phyloP scores from a whole-genome alignment of 2,888 invertebrate genomes.

The Clunio marinus region DNA sequence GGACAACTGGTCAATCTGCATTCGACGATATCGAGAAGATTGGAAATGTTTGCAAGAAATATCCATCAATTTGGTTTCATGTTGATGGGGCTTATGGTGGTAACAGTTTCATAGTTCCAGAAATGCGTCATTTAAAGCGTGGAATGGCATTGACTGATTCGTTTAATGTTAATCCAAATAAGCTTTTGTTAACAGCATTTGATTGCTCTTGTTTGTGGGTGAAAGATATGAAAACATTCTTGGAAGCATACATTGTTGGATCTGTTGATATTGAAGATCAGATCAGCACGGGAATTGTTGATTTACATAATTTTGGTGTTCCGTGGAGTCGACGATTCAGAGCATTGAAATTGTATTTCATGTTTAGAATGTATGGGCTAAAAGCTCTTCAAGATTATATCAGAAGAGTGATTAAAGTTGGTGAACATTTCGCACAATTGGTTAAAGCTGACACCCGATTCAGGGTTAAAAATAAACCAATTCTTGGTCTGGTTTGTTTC shows the following conservation, averaged over 20 bases:
- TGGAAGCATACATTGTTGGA: slow-evolving; percentile 78
- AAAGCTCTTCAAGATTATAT: slow-evolving; percentile 78
- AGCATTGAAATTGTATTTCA: slow-evolving; percentile 85
- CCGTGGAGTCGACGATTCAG: slow-evolving; percentile 80
- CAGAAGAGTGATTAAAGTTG: slow-evolving; percentile 72
- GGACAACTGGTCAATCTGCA: slow-evolving; percentile 77
- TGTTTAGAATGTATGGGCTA: slow-evolving; percentile 74
- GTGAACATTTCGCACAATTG: slow-evolving; percentile 67
- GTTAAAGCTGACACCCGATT: slow-evolving; percentile 66
- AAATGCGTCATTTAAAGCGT: slow-evolving; percentile 62
- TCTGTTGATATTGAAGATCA: slow-evolving; percentile 79
- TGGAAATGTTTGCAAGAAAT: slow-evolving; percentile 60
- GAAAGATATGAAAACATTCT: slow-evolving; percentile 67
- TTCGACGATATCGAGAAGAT: slow-evolving; percentile 78
- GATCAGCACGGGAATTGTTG: slow-evolving; percentile 63
- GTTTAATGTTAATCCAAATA: slow-evolving; percentile 84
- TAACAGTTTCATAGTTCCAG: slow-evolving; percentile 79
- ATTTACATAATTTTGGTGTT: slow-evolving; percentile 81
- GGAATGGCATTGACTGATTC: slow-evolving; percentile 75
- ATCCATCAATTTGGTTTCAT: slow-evolving; percentile 72
- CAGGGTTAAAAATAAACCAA: slow-evolving; percentile 71
- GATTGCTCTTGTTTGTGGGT: slow-evolving; percentile 86
- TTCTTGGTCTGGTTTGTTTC: slow-evolving; percentile 74
- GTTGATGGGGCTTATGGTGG: slow-evolving; percentile 87
- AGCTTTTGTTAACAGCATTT: slow-evolving; percentile 79